Evolutionary conservation across 2,888 invertebrate genomes (phyloP), one percentile per base, ranked within the genome.

Genomic region (Drosophila mayaguana): DNA sequence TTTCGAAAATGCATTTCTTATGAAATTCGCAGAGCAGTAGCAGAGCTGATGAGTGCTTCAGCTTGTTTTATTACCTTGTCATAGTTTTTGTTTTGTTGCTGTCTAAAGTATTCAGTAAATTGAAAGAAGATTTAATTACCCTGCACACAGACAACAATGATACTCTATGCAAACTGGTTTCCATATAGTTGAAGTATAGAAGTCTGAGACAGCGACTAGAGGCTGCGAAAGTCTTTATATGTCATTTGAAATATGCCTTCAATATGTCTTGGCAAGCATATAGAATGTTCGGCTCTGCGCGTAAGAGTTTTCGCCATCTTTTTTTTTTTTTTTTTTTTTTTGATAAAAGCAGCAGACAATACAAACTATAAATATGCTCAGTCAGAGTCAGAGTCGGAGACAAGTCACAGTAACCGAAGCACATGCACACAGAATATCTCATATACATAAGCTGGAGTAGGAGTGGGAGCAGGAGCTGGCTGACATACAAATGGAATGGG

Each of bases 331-430:
- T 53, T 18, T 20, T 7, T 12, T 32, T 32, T 57, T 51, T 40
- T 65, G 59, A 53, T 48, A 67, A 63, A 50, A 40, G 50, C 46
- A 9, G 38, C 48, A 81, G 75, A 87, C 82, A 83, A 82, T 80
- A 71, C 75, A 72, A 84, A 80, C 87, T 80, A 87, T 84, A 82
- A 83, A 83, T 83, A 87, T 84, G 78, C 85, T 61, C 63, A 80
- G 67, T 53, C 84, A 63, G 62, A 80, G 67, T 56, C 84, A 65
- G 60, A 80, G 68, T 57, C 63, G 63, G 53, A 78, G 67, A 68
- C 64, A 70, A 66, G 81, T 72, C 77, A 59, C 64, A 77, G 65
- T 70, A 55, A 40, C 64, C 45, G 34, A 67, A 3, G 20, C 14
- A 22, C 36, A 28, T 36, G 50, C 65, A 38, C 9, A 51, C 12